Conservation (phyloP, 2,888 invertebrate species). For the Cistogaster globosa region DNA sequence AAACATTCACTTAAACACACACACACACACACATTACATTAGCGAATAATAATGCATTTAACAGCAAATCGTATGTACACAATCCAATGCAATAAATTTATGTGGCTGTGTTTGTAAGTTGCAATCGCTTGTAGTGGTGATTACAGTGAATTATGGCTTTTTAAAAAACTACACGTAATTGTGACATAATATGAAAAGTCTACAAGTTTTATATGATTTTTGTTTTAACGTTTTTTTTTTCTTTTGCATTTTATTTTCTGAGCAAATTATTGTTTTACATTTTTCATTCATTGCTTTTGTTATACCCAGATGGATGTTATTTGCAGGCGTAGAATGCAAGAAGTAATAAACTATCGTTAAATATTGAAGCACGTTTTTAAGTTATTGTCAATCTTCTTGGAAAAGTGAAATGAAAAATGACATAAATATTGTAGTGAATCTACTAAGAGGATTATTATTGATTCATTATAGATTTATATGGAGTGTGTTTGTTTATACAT, state of each 20-base stretch:
- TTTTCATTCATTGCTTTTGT: slow-evolving; percentile 24
- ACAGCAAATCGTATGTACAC: neutral
- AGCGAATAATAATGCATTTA: neutral
- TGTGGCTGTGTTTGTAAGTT: neutral
- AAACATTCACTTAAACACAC: slow-evolving; percentile 44
- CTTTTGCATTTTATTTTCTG: neutral
- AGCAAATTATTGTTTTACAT: slow-evolving; percentile 39
- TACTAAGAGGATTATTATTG: too few relatives aligned
- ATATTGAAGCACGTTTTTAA: slow-evolving; percentile 67
- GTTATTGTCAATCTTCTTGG: slow-evolving; percentile 50
- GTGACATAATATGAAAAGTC: slow-evolving; percentile 71
- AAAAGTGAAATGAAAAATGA: slow-evolving; percentile 13
- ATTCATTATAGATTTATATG: too few relatives aligned
- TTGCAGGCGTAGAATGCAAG: neutral
- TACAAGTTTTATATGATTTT: slow-evolving; percentile 51
- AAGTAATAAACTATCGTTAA: slow-evolving; percentile 41
- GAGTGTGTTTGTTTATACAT: too few relatives aligned
- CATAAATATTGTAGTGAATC: neutral
- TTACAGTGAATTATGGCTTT: slow-evolving; percentile 68
- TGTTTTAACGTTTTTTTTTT: too few relatives aligned
- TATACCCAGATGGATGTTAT: neutral
- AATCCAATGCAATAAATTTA: neutral
- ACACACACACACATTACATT: neutral
- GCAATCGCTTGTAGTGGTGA: slow-evolving; percentile 7
- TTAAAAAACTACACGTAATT: slow-evolving; percentile 69